These are phyloP conservation scores for Acleris literana DNA, from an alignment of 2,888 invertebrate genomes.

Conservation along the genomic window DNA sequence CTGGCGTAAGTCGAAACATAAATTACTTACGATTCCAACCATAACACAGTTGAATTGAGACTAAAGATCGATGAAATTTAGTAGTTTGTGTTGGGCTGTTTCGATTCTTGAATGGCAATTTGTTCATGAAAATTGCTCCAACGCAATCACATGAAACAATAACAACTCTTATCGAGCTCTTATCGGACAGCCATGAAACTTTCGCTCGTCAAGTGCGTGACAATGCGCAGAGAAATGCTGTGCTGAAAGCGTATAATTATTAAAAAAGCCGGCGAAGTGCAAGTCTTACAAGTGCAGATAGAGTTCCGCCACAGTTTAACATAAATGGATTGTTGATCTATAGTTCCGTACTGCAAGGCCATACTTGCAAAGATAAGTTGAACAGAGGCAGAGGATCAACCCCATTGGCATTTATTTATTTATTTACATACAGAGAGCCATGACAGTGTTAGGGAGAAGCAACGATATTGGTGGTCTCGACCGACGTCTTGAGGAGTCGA, in stretches of 20 bases:
- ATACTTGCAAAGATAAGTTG: too few relatives aligned
- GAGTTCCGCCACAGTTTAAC: neutral
- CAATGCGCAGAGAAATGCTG: constrained; percentile 2
- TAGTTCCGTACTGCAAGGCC: too few relatives aligned
- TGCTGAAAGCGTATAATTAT: constrained; percentile 6
- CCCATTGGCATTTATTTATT: too few relatives aligned
- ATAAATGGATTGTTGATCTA: too few relatives aligned
- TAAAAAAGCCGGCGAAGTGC: constrained; percentile 1
- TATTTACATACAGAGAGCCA: too few relatives aligned
- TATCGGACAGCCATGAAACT: constrained; percentile 19
- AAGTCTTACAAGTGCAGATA: neutral
- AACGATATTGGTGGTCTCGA: too few relatives aligned
- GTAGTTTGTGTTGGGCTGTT: neutral
- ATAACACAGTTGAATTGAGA: too few relatives aligned
- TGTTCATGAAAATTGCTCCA: constrained; percentile 27
- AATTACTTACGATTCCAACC: neutral
- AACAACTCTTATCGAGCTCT: constrained; percentile 42
- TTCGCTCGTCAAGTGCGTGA: constrained; percentile 9
- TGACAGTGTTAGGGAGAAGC: too few relatives aligned
- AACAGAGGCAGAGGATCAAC: too few relatives aligned
- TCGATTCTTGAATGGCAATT: constrained; percentile 17
- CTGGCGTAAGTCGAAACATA: constrained; percentile 11
- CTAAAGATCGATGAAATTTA: too few relatives aligned
- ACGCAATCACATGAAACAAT: constrained; percentile 41
- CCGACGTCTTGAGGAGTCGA: too few relatives aligned